Conservation (phyloP, 2,888 invertebrate genomes). For the Azorinus chamasolen region DNA sequence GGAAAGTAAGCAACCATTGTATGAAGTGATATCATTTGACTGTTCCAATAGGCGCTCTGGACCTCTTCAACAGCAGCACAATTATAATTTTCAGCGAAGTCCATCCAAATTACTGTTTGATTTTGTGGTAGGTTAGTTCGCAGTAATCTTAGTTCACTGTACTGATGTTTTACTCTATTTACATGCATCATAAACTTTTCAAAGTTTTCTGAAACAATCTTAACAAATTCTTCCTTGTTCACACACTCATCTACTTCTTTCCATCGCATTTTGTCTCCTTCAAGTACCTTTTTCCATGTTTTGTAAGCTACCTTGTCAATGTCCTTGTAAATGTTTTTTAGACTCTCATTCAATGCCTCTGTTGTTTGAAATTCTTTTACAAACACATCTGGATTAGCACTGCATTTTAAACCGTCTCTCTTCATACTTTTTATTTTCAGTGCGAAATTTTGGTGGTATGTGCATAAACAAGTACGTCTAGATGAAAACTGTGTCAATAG, state of each 20-base stretch:
- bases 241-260: constrained; percentile 13
- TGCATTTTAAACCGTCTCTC: too few species aligned
- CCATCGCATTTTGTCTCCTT: constrained; percentile 14
- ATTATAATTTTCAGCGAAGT: constrained; percentile 47
- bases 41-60: constrained; percentile 43
- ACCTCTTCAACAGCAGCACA: constrained; percentile 44
- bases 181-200: constrained; percentile 22
- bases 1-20: constrained; percentile 29
- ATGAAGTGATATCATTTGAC: constrained; percentile 21
- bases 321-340: too few species aligned
- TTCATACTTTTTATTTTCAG: background rate
- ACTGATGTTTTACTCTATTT: constrained; percentile 36
- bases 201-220: constrained; percentile 14
- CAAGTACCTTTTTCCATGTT: constrained; percentile 23
- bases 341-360: too few species aligned
- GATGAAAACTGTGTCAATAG: too few species aligned
- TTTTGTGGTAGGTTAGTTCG: constrained; percentile 30
- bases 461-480: constrained; percentile 31
- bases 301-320: background rate
- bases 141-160: constrained; percentile 31
- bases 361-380: too few species aligned
- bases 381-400: too few species aligned
- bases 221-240: constrained; percentile 8
- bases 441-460: constrained; percentile 26
- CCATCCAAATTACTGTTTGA: constrained; percentile 47